Conservation (phyloP, 2,888 invertebrate species). For the Dasysyrphus tricinctus region DNA sequence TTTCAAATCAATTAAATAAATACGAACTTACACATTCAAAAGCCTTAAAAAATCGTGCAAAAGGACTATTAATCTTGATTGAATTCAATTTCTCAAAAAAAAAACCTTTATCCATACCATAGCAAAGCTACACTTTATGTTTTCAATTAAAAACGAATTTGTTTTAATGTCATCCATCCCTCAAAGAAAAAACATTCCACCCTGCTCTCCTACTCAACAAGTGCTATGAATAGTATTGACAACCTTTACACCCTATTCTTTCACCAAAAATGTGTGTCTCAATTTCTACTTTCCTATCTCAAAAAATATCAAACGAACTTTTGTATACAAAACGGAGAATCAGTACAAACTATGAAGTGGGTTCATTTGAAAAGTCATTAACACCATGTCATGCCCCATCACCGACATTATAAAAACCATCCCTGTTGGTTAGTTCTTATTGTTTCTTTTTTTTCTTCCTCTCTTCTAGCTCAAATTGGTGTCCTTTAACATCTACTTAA, state of each 20-base stretch:
- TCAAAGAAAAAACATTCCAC: not conserved
- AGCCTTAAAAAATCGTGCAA: no score
- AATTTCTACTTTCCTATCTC: not conserved
- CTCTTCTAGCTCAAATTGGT: not conserved
- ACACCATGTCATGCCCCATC: constrained; percentile 28
- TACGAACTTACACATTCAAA: no score
- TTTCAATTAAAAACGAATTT: constrained; percentile 3
- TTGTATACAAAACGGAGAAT: not conserved
- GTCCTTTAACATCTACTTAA: constrained; percentile 29
- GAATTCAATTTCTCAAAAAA: no score
- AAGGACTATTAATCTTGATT: no score
- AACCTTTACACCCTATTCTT: not conserved
- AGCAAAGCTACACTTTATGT: not conserved
- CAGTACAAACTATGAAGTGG: constrained; percentile 10
- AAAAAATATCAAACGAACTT: constrained; percentile 8
- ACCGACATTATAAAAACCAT: constrained; percentile 23
- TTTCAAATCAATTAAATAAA: no score
- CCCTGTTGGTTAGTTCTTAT: not conserved
- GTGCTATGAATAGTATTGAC: not conserved
- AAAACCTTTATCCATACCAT: no score
- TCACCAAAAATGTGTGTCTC: not conserved
- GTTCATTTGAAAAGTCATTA: constrained; percentile 53
- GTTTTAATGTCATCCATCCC: not conserved
- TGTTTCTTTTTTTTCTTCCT: not conserved
- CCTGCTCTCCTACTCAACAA: not conserved